These are phyloP conservation scores for Vanessa atalanta DNA, from an alignment of 1,140 invertebrate species.

Conservation along the genomic window DNA sequence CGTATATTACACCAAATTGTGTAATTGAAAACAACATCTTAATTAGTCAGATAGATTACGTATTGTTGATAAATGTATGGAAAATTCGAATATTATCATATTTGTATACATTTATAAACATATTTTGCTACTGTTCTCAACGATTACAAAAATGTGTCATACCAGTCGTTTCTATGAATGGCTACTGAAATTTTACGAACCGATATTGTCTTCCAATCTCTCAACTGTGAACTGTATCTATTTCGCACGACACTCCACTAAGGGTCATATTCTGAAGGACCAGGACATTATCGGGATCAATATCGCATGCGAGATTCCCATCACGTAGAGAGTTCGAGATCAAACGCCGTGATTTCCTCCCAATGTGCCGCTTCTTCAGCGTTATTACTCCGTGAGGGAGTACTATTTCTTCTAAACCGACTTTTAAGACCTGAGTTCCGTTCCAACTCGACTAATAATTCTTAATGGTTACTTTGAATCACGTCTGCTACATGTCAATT, in stretches of 20 bases:
- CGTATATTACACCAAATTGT: too few species aligned
- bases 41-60: too few species aligned
- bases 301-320: conserved; percentile 36
- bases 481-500: neutral
- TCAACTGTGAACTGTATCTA: conserved; percentile 7
- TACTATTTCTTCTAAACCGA: conserved; percentile 41
- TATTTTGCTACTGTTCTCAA: too few species aligned
- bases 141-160: neutral
- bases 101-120: too few species aligned
- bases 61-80: too few species aligned
- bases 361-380: conserved; percentile 38
- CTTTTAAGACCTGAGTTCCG: conserved; percentile 23
- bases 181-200: conserved; percentile 22
- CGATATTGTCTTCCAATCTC: conserved; percentile 7
- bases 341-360: conserved; percentile 45
- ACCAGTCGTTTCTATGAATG: conserved; percentile 15
- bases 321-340: conserved; percentile 41
- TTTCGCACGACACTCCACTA: conserved; percentile 16
- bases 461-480: neutral
- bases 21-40: too few species aligned
- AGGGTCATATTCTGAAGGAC: conserved; percentile 29
- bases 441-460: neutral
- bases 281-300: conserved; percentile 40
- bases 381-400: conserved; percentile 40
- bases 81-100: too few species aligned